Evolutionary conservation across 37 sponge, comb jelly and placozoan species (phyloP).

Genomic region (Cladorhizidae sp.): DNA sequence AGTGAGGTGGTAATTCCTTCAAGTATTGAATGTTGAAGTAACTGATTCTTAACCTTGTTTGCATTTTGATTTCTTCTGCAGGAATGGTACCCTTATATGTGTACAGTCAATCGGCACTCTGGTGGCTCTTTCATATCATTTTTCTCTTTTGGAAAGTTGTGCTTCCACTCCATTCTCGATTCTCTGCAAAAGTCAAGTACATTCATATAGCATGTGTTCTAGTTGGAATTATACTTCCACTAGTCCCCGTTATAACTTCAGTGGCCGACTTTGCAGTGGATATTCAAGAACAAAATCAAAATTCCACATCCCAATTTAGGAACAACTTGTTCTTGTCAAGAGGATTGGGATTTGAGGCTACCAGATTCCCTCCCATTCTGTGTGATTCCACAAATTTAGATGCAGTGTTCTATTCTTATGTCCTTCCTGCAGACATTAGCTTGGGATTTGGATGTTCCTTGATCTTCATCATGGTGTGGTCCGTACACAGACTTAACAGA

Average conservation of each 20-base stretch:
- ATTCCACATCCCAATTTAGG: no score
- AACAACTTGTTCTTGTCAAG: neutral
- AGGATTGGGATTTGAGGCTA: constrained; percentile 15
- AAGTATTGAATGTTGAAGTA: no score
- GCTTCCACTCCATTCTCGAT: neutral
- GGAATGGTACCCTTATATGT: constrained; percentile 26
- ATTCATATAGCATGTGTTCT: constrained; percentile 28
- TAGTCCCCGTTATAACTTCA: constrained; percentile 5
- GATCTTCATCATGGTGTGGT: constrained; percentile 38
- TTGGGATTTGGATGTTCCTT: constrained; percentile 20
- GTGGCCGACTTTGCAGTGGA: neutral
- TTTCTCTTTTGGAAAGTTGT: constrained; percentile 23
- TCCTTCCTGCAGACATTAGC: constrained; percentile 23
- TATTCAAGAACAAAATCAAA: neutral
- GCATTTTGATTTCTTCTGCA: neutral
- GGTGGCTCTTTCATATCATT: constrained; percentile 28
- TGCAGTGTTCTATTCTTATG: constrained; percentile 25
- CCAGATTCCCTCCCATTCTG: constrained; percentile 36
- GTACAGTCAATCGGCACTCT: constrained; percentile 10
- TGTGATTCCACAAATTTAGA: constrained; percentile 7
- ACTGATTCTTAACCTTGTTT: no score
- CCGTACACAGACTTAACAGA: neutral
- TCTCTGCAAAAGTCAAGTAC: constrained; percentile 9
- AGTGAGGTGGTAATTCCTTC: no score
- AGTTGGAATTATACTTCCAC: constrained; percentile 33